Base-by-base conservation (phyloP, 2,113 vertebrate genomes). In the Ameiurus melas region DNA sequence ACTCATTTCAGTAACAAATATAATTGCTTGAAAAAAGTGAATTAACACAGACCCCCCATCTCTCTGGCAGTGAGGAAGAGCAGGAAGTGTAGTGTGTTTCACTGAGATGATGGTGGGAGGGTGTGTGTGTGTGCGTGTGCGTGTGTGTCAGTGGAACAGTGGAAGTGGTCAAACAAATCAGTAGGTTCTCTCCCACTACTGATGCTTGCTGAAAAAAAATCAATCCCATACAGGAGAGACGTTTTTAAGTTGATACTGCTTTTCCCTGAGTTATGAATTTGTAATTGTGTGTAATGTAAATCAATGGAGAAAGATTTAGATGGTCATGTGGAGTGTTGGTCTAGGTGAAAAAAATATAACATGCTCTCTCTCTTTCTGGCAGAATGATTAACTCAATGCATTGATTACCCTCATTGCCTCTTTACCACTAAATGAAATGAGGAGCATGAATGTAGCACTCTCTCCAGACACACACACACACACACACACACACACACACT, bases 21-120 rank as follows among this genome's bases (percentile, higher is more conserved):
- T 81, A 89, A 91, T 89, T 89, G 84, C 62, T 79, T 85, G 78
- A 83, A 70, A 88, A 82, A 80, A 87, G 89, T 68, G 9, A 90
- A 87, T 90, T 83, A n/a, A n/a, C n/a, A n/a, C n/a, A n/a, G n/a
- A n/a, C 83, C 39, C 60, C 79, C 43, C 47, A 9, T 47, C 84
- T 88, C 84, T 83, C 86, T 68, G 22, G 60, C 53, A 68, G 95
- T 97, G 96, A 97, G 96, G 97, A 97, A 96, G 96, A 80, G 80
- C 57, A 82, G 53, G 84, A 71, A 73, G 66, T 83, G 66, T 62
- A 71, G 66, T 79, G 89, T 51, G 73, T 80, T 73, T 64, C 75
- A 70, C 53, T 70, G 77, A 27, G 58, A 66, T 64, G 57, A 30
- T 78, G 83, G n/a, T 78, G 17, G 22, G 60, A 39, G 47, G 16